Conservation (phyloP, 1,140 invertebrate species). For the Ganaspis sp. region DNA sequence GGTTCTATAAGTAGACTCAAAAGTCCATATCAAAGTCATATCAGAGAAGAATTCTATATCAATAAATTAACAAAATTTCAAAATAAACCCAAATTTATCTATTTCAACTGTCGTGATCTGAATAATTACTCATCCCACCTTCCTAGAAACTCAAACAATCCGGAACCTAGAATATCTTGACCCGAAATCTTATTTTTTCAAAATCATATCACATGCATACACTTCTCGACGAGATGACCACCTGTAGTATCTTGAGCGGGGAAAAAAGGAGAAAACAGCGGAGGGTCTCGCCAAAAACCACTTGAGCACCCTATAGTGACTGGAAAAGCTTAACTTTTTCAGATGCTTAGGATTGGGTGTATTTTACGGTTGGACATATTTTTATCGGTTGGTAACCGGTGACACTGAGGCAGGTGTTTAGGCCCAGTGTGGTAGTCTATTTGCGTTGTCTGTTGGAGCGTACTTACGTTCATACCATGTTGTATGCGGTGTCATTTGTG, state of each 20-base stretch:
- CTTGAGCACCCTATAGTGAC: not conserved
- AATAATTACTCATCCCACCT: not conserved
- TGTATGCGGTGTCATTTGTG: slow-evolving; percentile 28
- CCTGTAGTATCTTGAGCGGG: not conserved
- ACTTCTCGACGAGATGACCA: not conserved
- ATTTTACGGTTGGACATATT: slow-evolving; percentile 38
- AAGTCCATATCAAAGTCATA: too few relatives aligned
- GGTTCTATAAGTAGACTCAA: too few relatives aligned
- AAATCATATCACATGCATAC: not conserved
- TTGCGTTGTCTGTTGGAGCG: slow-evolving; percentile 57
- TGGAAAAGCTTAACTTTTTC: not conserved
- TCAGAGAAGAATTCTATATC: too few relatives aligned
- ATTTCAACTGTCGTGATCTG: not conserved
- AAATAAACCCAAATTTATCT: not conserved
- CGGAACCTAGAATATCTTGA: not conserved
- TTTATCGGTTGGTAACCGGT: slow-evolving; percentile 50
- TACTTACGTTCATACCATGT: slow-evolving; percentile 21
- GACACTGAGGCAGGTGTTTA: slow-evolving; percentile 66
- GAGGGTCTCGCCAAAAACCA: slow-evolving; percentile 17
- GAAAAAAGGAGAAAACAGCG: slow-evolving; percentile 1
- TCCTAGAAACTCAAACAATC: not conserved
- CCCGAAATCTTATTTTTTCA: slow-evolving; percentile 4
- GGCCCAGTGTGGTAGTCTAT: slow-evolving; percentile 69
- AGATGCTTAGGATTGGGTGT: not conserved
- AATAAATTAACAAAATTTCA: too few relatives aligned